Conservation (phyloP, 2,797 vertebrate genomes). For the Limosa lapponica region DNA sequence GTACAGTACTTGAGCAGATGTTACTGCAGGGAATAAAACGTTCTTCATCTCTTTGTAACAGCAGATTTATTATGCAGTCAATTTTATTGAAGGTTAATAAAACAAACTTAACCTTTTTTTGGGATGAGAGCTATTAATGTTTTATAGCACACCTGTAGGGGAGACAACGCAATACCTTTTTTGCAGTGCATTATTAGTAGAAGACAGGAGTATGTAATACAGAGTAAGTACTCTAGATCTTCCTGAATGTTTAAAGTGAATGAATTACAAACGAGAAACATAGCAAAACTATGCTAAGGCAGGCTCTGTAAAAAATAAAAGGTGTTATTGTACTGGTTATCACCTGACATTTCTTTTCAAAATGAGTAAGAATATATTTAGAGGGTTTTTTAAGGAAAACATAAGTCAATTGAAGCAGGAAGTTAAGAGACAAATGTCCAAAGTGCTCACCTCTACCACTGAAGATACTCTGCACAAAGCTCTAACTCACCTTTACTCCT, state of each 20-base stretch:
- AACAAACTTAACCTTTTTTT: background rate
- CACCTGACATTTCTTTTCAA: background rate
- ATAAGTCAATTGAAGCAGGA: background rate
- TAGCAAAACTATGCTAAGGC: background rate
- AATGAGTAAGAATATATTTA: background rate
- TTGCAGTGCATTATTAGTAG: background rate
- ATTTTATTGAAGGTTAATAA: background rate
- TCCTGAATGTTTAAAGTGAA: background rate
- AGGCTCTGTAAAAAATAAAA: background rate
- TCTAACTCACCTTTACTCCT: slow-evolving; percentile 87
- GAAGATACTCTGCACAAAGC: background rate
- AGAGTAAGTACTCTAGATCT: background rate
- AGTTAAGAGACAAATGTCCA: background rate
- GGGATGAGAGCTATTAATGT: background rate
- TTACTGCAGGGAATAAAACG: background rate
- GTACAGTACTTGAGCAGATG: background rate
- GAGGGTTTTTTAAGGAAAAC: background rate
- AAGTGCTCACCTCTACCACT: background rate
- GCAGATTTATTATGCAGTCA: background rate
- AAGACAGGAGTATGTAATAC: background rate
- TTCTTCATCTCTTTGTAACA: background rate
- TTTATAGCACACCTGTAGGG: background rate
- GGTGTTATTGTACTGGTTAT: background rate
- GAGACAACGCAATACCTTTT: background rate
- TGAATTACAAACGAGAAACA: background rate